Conservation (phyloP, 2,113 vertebrate species). For the Lepus timidus region DNA sequence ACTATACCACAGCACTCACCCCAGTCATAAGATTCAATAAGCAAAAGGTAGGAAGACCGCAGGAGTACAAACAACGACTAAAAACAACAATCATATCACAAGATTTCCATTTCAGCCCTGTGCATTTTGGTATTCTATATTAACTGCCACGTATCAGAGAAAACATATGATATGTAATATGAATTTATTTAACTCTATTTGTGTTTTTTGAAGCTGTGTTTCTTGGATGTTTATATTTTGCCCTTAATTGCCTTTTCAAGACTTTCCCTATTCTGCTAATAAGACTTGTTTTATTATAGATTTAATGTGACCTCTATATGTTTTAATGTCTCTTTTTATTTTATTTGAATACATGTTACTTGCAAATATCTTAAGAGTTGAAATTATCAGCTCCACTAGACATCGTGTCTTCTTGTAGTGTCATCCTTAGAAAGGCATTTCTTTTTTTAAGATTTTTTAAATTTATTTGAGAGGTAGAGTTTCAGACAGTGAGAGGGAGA, state of each 20-base stretch:
- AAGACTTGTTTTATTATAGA: not conserved
- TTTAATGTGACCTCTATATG: not conserved
- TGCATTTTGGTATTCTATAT: no score
- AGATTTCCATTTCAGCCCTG: no score
- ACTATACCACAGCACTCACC: no score
- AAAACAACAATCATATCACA: no score
- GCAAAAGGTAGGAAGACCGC: no score
- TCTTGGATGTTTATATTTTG: not conserved
- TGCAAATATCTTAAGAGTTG: not conserved
- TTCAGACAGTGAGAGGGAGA: no score
- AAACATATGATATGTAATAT: not conserved
- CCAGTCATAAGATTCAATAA: no score
- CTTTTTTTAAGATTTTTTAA: no score
- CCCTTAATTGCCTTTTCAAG: not conserved
- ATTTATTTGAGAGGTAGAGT: no score
- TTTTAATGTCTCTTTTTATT: not conserved
- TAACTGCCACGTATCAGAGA: no score
- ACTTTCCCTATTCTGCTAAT: not conserved
- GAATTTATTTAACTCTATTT: not conserved
- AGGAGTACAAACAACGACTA: no score
- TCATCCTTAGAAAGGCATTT: not conserved
- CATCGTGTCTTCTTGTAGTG: not conserved
- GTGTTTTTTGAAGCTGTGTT: not conserved
- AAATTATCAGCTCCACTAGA: not conserved
- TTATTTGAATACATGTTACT: conserved; percentile 1